phyloP scores from a whole-genome alignment of 2,113 vertebrate species.

The Puffinus mauretanicus region DNA sequence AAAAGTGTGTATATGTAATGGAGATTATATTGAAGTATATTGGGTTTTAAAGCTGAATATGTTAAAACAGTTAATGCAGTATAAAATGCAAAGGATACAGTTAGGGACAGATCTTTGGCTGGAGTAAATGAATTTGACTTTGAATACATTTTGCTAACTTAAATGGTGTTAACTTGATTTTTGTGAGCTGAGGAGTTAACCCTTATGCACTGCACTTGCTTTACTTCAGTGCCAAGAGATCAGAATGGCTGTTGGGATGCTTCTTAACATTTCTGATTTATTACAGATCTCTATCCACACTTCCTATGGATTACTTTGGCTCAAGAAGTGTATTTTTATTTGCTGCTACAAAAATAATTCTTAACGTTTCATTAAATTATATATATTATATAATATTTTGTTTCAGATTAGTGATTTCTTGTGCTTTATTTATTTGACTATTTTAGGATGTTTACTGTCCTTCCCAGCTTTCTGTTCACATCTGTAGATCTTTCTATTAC shows the following conservation, averaged over 20 bases:
- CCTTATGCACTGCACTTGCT: not conserved
- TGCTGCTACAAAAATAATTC: not conserved
- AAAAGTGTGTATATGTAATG: not conserved
- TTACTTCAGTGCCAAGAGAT: not conserved
- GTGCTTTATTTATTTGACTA: not conserved
- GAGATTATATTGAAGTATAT: constrained; percentile 30
- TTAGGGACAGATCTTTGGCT: constrained; percentile 66
- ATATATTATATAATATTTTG: not conserved
- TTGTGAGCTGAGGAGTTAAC: constrained; percentile 56
- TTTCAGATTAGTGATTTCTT: not conserved
- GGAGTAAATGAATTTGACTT: constrained; percentile 64
- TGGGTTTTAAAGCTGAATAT: constrained; percentile 51
- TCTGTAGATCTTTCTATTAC: not conserved
- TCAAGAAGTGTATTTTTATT: not conserved
- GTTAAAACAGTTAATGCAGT: constrained; percentile 49
- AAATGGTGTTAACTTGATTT: constrained; percentile 64
- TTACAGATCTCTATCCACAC: not conserved
- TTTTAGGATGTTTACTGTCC: not conserved
- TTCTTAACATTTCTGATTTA: constrained; percentile 12
- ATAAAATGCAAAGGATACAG: constrained; percentile 54
- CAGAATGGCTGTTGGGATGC: not conserved
- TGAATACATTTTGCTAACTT: constrained; percentile 59
- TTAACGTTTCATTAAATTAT: not conserved
- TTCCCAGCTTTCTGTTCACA: not conserved
- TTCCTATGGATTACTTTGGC: not conserved